Conservation (phyloP, 2,888 invertebrate species). For the Mythimna lalbum region DNA sequence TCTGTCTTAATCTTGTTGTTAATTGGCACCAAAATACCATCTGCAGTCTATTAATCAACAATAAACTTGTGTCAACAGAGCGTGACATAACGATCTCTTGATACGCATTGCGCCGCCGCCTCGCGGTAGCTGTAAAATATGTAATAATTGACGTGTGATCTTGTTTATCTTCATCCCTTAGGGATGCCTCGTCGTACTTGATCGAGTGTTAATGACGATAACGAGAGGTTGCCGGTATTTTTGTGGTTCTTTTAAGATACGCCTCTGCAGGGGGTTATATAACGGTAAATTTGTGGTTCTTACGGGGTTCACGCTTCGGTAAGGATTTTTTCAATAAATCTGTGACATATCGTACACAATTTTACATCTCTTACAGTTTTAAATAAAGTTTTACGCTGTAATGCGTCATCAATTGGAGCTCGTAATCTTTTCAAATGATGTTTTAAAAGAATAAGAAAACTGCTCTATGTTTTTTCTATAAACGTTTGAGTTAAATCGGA, state of each 20-base stretch:
- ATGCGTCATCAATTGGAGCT: too few species aligned
- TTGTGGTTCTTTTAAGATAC: slow-evolving; percentile 3
- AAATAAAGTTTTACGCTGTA: too few species aligned
- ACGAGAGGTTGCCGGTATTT: not conserved
- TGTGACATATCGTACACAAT: not conserved
- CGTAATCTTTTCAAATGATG: too few species aligned
- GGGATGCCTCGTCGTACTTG: slow-evolving; percentile 13
- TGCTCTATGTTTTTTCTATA: too few species aligned
- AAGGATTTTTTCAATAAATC: not conserved
- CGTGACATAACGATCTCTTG: slow-evolving; percentile 7
- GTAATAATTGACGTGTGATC: slow-evolving; percentile 40
- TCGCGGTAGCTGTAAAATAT: slow-evolving; percentile 33
- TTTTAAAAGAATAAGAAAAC: too few species aligned
- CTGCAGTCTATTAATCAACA: slow-evolving; percentile 27
- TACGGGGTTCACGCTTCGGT: not conserved
- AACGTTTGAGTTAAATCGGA: too few species aligned
- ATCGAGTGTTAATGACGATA: slow-evolving; percentile 29
- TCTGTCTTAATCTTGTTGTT: not conserved
- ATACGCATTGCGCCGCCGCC: slow-evolving; percentile 30
- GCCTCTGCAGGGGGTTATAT: not conserved
- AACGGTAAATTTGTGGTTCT: not conserved
- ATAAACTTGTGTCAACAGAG: slow-evolving; percentile 6
- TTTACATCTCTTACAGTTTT: too few species aligned
- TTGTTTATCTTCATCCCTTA: slow-evolving; percentile 40
- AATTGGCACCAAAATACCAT: slow-evolving; percentile 2